Conservation (phyloP, 1,140 invertebrate genomes). For the Calliphora vicina region DNA sequence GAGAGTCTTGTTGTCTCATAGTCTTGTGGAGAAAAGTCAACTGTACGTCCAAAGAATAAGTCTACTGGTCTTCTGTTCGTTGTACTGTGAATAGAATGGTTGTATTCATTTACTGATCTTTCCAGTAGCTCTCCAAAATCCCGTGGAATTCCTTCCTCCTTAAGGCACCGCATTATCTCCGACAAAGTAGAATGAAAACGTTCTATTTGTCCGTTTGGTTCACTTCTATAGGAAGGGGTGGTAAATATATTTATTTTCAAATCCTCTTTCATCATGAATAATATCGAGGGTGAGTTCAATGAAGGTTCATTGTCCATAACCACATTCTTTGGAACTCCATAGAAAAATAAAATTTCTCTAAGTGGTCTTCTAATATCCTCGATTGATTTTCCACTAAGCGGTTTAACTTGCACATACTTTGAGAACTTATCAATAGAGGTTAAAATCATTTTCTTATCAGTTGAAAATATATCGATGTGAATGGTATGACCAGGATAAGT, state of each 20-base stretch:
- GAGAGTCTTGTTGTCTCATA: slow-evolving; percentile 21
- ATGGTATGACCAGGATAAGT: slow-evolving; percentile 33
- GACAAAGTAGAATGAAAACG: slow-evolving; percentile 34
- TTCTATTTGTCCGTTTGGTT: slow-evolving; percentile 35
- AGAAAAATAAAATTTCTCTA: slow-evolving; percentile 36
- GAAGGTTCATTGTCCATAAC: slow-evolving; percentile 39
- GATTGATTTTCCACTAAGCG: slow-evolving; percentile 15
- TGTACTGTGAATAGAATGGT: slow-evolving; percentile 28
- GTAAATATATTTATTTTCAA: slow-evolving; percentile 12
- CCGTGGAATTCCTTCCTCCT: neutral
- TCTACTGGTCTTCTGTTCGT: slow-evolving; percentile 21
- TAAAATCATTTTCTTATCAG: slow-evolving; percentile 29
- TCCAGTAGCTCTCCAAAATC: slow-evolving; percentile 16
- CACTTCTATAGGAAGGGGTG: slow-evolving; percentile 21
- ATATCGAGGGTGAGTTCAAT: slow-evolving; percentile 31
- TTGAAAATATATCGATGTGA: slow-evolving; percentile 37
- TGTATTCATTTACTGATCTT: slow-evolving; percentile 28
- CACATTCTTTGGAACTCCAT: slow-evolving; percentile 27
- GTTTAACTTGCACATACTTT: slow-evolving; percentile 33
- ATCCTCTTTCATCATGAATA: slow-evolving; percentile 30
- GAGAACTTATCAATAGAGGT: slow-evolving; percentile 39
- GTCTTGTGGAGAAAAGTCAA: neutral
- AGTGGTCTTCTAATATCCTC: slow-evolving; percentile 36
- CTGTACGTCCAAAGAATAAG: slow-evolving; percentile 30
- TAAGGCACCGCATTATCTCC: slow-evolving; percentile 12